A percentile compares a stretch with the other conserved stretches of the same genome.
Evolutionary conservation across 2,888 invertebrate species (phyloP).

Genomic region (Blomia tropicalis): DNA sequence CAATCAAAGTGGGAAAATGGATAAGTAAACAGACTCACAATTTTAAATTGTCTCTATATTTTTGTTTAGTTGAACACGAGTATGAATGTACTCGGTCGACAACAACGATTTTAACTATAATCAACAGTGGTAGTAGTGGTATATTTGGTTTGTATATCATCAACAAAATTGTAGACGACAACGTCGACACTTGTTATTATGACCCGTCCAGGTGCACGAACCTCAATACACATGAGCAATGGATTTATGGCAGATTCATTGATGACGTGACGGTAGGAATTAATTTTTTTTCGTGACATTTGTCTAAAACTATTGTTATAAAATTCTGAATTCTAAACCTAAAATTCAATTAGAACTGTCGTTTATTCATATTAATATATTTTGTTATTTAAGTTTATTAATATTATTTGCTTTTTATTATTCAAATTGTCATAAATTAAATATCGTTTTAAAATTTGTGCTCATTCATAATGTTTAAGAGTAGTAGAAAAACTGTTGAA

Average conservation of each 20-base stretch:
- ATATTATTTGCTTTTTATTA: too few relatives aligned
- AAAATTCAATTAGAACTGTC: background rate
- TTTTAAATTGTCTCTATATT: background rate
- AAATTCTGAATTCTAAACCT: background rate
- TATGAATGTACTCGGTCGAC: constrained; percentile 3
- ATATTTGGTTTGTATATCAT: too few relatives aligned
- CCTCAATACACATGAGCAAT: background rate
- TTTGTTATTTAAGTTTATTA: background rate
- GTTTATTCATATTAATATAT: too few relatives aligned
- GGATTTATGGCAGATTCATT: too few relatives aligned
- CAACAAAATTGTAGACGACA: background rate
- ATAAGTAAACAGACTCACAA: background rate
- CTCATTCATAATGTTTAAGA: too few relatives aligned
- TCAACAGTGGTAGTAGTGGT: background rate
- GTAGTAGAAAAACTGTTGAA: background rate
- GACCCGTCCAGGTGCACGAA: background rate
- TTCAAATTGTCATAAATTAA: too few relatives aligned
- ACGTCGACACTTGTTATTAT: too few relatives aligned
- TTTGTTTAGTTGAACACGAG: background rate
- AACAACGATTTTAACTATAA: background rate
- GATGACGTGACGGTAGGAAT: too few relatives aligned
- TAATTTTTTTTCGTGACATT: too few relatives aligned
- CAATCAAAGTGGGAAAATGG: background rate
- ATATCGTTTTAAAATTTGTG: too few relatives aligned
- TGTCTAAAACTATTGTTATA: background rate